Base-by-base conservation (phyloP, 2,797 vertebrate genomes). In the Crocidura indochinensis region DNA sequence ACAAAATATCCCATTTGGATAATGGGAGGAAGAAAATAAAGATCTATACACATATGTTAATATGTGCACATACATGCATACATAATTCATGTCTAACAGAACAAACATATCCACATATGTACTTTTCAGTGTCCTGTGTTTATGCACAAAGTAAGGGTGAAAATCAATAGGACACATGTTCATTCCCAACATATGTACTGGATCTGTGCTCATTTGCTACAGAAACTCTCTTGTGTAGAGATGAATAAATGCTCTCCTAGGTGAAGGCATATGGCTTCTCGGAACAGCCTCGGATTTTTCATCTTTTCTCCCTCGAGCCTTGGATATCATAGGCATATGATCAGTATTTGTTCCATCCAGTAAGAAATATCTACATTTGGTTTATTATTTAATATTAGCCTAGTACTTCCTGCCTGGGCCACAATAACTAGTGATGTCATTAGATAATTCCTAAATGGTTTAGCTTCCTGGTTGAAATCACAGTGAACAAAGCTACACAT, bases 1-100 rank as follows among this genome's bases (percentile, higher is more conserved):
- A 91, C 53, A 60, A 51, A 76, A 87, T 27, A 71, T 74, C 79
- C 29, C 38, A 31, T 62, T 31, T 46, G 10, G 20, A 88, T 49
- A 2, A 47, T 1, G 44, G 29, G 19, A 47, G 65, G 86, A 83
- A 83, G 73, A 47, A 47, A n/a, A 38, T 20, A 60, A 17, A 20
- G 8, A 20, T 6, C 4, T 4, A 60, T 15, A 60, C 22, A 60
- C 8, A 60, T 6, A 20, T 20, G 47, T 47, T 47, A 26, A 67
- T 49, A 64, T 67, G 38, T 4, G 51, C 29, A 67, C 15, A n/a
- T 20, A 31, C 2, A 53, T 2, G 14, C 3, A 38, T 24, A 67
- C 7, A 29, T 1, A 60, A 22, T 60, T 17, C 19, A 60, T 60
- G 2, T 60, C 56, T 60, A 60, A 60, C 56, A 60, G 19, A 17